Evolutionary conservation across 2,113 vertebrate genomes (phyloP).

Genomic region (Grammomys surdaster): DNA sequence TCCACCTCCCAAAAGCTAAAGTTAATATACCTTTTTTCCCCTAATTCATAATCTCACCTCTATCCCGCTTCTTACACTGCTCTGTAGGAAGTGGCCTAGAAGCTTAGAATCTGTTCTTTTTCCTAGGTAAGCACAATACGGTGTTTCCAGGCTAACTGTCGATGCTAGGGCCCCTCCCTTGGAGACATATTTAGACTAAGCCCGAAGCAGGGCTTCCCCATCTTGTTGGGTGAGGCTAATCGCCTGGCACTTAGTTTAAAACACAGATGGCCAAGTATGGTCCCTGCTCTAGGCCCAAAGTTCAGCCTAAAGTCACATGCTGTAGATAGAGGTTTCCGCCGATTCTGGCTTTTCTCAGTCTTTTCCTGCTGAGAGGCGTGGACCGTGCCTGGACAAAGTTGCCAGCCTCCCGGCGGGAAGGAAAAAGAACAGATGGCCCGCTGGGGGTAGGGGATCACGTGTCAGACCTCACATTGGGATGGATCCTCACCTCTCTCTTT

Average conservation of each 20-base stretch:
- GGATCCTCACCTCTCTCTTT: conserved; percentile 55
- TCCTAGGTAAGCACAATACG: not conserved
- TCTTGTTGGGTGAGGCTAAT: not conserved
- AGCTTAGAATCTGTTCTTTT: not conserved
- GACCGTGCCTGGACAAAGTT: conserved; percentile 65
- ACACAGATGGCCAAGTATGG: not conserved
- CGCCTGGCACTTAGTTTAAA: conserved; percentile 24
- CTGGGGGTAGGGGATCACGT: conserved; percentile 76
- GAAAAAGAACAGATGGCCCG: conserved; percentile 80
- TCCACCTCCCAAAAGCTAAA: not conserved
- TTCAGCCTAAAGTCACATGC: not conserved
- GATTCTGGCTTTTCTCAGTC: conserved; percentile 55
- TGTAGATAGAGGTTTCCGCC: conserved; percentile 31
- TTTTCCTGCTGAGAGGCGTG: conserved; percentile 68
- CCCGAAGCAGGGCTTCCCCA: not conserved
- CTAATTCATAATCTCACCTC: not conserved
- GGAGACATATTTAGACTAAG: conserved; percentile 17
- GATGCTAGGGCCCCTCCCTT: not conserved
- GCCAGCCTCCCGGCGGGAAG: conserved; percentile 74
- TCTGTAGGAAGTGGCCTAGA: not conserved
- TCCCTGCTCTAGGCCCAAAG: not conserved
- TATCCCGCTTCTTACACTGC: not conserved
- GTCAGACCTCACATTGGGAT: conserved; percentile 59
- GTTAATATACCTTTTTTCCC: not conserved
- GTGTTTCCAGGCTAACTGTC: not conserved